Base-by-base conservation (phyloP, 2,113 vertebrate species). In the Tichodroma muraria region DNA sequence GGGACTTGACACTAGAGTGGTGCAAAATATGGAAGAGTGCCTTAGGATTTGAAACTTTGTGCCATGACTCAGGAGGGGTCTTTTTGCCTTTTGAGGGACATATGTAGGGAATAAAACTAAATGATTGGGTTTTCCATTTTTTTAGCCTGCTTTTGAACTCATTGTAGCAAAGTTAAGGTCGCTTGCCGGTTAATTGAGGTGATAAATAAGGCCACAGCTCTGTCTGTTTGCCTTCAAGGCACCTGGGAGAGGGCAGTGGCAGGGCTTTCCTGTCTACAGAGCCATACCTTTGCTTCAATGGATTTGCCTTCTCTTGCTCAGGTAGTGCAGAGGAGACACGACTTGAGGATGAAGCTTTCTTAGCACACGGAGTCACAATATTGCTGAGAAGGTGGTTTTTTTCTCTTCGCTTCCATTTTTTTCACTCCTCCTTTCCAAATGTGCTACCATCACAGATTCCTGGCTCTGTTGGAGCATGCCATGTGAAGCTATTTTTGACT, bases 71-170 rank as follows among this genome's bases (percentile, higher is more conserved):
- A 12, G 27, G 59, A 73, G 25, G 23, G 2, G 0, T 4, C 38
- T 31, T 52, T 38, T 12, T 14, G 31, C 3, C 17, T n/a, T 81
- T 45, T 1, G 3, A 25, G 27, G 9, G 7, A 9, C 57, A 1
- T 45, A 14, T 7, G 1, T 57, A 56, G 53, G 10, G 45, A 82
- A 40, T 40, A 49, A 88, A 59, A 38, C 0, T 0, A 21, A 25
- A 1, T 25, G 8, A 5, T 28, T 88, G 20, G 9, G 1, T 37
- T 78, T 92, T 70, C 22, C 2, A 1, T 1, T 15, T 49, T 70
- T 91, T 80, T 61, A 73, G 40, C 20, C 33, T 68, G 19, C 31
- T 65, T 87, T 81, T 61, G 63, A 45, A 37, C 15, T 56, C 12
- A 6, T 3, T 25, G 16, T 11, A 47, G 45, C 3, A 2, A 45